Conservation (phyloP, 2,888 invertebrate genomes). For the Oscheius sp. region DNA sequence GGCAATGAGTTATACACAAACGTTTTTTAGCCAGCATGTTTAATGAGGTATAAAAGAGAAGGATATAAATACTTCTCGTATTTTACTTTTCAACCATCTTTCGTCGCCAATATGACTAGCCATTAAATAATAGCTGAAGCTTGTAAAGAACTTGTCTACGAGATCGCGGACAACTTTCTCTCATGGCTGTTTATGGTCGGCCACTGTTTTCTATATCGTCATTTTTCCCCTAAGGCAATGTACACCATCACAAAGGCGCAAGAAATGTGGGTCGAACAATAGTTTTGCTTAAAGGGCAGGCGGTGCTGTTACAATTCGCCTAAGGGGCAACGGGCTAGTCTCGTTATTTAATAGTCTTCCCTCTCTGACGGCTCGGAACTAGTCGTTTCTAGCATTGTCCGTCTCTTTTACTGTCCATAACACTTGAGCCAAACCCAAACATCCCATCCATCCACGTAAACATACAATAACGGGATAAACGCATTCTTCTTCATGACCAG, state of each 20-base stretch:
- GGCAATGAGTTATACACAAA: background rate
- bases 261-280: background rate
- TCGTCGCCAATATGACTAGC: too few relatives aligned
- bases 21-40: background rate
- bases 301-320: background rate
- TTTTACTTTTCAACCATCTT: too few relatives aligned
- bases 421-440: background rate
- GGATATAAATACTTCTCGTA: background rate
- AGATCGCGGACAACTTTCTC: too few relatives aligned
- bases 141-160: too few relatives aligned
- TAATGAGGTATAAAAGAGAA: background rate
- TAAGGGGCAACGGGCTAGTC: conserved; percentile 7
- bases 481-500: too few relatives aligned
- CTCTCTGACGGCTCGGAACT: conserved; percentile 5
- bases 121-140: too few relatives aligned
- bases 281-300: background rate
- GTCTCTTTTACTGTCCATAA: conserved; percentile 10
- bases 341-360: conserved; percentile 21
- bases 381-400: conserved; percentile 21
- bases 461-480: too few relatives aligned
- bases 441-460: too few relatives aligned
- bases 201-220: background rate
- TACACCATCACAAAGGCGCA: conserved; percentile 12
- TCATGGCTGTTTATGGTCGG: background rate
- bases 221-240: background rate